Percentiles rank a stretch among this genome's conserved stretches.
Evolutionary conservation across 2,888 invertebrate genomes (phyloP).

Genomic region (Dryocosmus kuriphilus): DNA sequence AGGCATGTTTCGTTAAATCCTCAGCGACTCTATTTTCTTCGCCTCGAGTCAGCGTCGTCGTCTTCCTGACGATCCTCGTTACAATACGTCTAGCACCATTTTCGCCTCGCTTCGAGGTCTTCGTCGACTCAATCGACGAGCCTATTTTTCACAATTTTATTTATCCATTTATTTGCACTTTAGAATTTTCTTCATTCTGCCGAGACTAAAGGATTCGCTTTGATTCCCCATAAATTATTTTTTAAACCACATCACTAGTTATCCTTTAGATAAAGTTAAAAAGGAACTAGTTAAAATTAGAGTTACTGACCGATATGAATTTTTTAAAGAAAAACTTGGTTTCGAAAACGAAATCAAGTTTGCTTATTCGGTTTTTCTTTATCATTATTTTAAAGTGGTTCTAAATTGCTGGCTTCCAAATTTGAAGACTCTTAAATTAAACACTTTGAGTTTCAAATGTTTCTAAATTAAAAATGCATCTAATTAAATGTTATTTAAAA

Average conservation of each 20-base stretch:
- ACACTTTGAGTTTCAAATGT: too few species aligned
- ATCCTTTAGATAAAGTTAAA: too few species aligned
- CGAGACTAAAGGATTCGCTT: conserved; percentile 1
- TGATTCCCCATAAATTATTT: not conserved
- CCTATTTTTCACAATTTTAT: conserved; percentile 60
- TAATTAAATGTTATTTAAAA: too few species aligned
- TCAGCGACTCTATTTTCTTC: conserved; percentile 89
- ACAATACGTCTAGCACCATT: conserved; percentile 90
- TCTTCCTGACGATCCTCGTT: conserved; percentile 91
- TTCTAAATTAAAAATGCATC: too few species aligned
- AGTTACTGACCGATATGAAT: too few species aligned
- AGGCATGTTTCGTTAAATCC: conserved; percentile 82
- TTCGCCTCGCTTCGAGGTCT: conserved; percentile 88
- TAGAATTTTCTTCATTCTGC: not conserved
- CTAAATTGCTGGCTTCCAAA: too few species aligned
- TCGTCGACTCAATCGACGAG: conserved; percentile 90
- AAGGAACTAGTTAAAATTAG: too few species aligned
- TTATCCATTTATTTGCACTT: conserved; percentile 25
- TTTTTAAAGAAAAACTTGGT: too few species aligned
- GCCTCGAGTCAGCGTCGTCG: conserved; percentile 91
- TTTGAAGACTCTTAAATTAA: too few species aligned
- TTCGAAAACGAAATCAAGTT: too few species aligned
- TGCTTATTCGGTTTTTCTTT: too few species aligned
- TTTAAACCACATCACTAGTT: not conserved
- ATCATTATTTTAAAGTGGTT: too few species aligned